Evolutionary conservation across 2,797 vertebrate species (phyloP), one percentile per base, ranked within the genome.

Genomic region (Psittacula echo): DNA sequence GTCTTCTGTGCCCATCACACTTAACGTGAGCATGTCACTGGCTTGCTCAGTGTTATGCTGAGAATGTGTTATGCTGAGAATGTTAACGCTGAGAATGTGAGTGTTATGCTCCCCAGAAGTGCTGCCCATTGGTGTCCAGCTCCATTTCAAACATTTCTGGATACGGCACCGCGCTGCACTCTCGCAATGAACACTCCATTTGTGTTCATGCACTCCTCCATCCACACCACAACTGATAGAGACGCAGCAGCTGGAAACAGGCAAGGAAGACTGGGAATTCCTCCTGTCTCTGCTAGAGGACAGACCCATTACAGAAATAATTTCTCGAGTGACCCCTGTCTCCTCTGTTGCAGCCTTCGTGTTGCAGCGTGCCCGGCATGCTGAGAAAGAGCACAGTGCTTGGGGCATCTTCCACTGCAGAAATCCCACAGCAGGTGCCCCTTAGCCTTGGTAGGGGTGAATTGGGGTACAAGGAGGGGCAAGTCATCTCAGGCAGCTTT

Each of bases 1-100:
- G n/a, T 62, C 42, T 76, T 67, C 51, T 39, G 20, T 58, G 64
- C 30, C 64, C 26, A 21, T 22, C 37, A 24, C 30, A 45, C 41
- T 83, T 56, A 71, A 29, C 4, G 2, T 11, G 11, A 60, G 34
- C 0, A 0, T 18, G 22, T 56, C 22, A 15, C n/a, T 56, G 37
- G 10, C 41, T 83, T 50, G 10, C 26, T 79, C 26, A 10, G 32
- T 15, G 13, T 66, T 71, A 23, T 20, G 53, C 41, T 37, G 37
- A 37, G 37, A 37, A 37, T 37, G 37, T 37, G 13, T 66, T 71
- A 23, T 20, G 53, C 37, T 39, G 37, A 39, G 37, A 39, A 39
- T 39, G 10, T 39, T 39, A 39, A 10, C 10, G 37, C 37, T 39
- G 37, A 39, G 37, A 39, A 39, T 39, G 37, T 39, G 37, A 10